phyloP scores from a whole-genome alignment of 2,888 invertebrate species.

The Diogma glabrata region DNA sequence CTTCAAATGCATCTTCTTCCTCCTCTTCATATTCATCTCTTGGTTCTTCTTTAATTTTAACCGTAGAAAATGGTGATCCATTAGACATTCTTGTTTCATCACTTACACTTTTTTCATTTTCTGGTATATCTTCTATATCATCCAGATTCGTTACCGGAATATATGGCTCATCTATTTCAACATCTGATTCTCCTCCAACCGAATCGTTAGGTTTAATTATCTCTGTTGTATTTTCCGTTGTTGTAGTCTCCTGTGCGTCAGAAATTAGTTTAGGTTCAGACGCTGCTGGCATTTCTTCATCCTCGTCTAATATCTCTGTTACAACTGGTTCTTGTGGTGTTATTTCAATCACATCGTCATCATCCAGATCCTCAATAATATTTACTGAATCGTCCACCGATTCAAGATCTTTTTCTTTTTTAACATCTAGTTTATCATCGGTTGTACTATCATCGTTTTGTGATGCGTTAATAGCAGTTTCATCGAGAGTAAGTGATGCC shows the following conservation, averaged over 20 bases:
- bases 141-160: constrained; percentile 37
- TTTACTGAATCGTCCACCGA: constrained; percentile 20
- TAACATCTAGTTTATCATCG: constrained; percentile 28
- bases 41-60: constrained; percentile 62
- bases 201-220: not conserved
- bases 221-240: not conserved
- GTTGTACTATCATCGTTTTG: constrained; percentile 24
- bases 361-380: constrained; percentile 44
- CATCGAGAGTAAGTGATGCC: constrained; percentile 30
- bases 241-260: not conserved
- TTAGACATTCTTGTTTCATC: constrained; percentile 22
- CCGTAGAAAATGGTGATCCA: constrained; percentile 29
- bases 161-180: constrained; percentile 37
- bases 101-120: constrained; percentile 15
- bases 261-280: not conserved
- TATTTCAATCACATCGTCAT: constrained; percentile 57
- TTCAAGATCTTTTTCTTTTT: constrained; percentile 25
- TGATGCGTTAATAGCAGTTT: constrained; percentile 5
- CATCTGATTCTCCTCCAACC: constrained; percentile 29
- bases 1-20: constrained; percentile 35
- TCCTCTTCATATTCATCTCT: constrained; percentile 42
- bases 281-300: constrained; percentile 40
- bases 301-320: constrained; percentile 47
- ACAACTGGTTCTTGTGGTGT: constrained; percentile 53
- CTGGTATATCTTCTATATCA: constrained; percentile 31